A percentile compares a stretch with the other conserved stretches of the same genome.
Conservation (phyloP, 2,113 vertebrate species). For the Tenebrosternarchus preto region DNA sequence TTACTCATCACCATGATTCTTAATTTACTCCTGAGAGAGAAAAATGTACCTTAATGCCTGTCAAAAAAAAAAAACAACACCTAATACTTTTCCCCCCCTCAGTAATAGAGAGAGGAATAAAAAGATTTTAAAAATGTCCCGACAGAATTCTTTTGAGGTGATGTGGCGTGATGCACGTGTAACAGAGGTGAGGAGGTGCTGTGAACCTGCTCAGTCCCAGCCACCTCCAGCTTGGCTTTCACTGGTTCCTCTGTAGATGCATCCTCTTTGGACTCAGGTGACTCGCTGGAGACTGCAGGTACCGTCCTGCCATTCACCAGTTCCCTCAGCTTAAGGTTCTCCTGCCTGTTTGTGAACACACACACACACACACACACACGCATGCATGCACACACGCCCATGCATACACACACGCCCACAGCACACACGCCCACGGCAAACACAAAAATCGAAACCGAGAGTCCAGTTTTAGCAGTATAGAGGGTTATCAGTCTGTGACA, state of each 20-base stretch:
- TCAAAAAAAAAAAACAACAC: neutral
- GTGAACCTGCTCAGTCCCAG: slow-evolving; percentile 81
- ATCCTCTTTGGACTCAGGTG: slow-evolving; percentile 71
- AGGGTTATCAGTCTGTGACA: neutral
- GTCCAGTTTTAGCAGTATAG: neutral
- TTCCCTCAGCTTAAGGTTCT: slow-evolving; percentile 91
- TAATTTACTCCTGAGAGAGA: no score
- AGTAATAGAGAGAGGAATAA: neutral
- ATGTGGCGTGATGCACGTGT: neutral
- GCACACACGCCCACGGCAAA: slow-evolving; percentile 34
- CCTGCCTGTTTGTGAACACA: slow-evolving; percentile 73
- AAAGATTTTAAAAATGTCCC: slow-evolving; percentile 8
- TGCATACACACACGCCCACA: slow-evolving; percentile 22
- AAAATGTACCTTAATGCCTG: no score
- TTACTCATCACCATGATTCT: no score
- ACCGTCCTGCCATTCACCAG: slow-evolving; percentile 75
- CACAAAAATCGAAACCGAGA: slow-evolving; percentile 50
- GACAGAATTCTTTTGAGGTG: neutral
- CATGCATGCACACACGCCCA: slow-evolving; percentile 31
- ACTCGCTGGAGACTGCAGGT: slow-evolving; percentile 61
- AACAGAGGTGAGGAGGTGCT: neutral
- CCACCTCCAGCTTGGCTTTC: slow-evolving; percentile 70
- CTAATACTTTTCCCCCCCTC: neutral
- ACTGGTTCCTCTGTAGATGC: slow-evolving; percentile 64
- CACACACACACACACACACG: slow-evolving; percentile 33